phyloP scores from a whole-genome alignment of 2,113 vertebrate species.

The Gavia stellata region DNA sequence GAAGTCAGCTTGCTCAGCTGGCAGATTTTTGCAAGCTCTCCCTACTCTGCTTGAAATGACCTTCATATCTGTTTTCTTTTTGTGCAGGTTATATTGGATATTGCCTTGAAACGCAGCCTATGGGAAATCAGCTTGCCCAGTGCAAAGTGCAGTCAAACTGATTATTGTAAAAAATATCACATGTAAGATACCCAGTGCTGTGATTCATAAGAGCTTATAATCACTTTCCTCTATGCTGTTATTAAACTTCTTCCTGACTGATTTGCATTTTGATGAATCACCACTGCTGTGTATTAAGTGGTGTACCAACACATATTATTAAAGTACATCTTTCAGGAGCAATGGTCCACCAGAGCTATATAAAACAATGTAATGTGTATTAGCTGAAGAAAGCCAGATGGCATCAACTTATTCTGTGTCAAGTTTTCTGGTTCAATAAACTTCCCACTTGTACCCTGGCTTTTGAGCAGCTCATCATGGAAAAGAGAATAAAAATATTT shows the following conservation, averaged over 20 bases:
- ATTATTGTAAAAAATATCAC: constrained; percentile 15
- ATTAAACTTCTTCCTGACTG: not conserved
- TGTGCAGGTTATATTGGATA: constrained; percentile 10
- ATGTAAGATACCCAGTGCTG: not conserved
- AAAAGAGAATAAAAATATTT: not conserved
- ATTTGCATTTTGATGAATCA: constrained; percentile 26
- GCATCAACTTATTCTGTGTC: not conserved
- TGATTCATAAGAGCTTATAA: not conserved
- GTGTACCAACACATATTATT: not conserved
- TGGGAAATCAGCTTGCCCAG: constrained; percentile 47
- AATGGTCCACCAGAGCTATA: not conserved
- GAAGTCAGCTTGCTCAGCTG: not conserved
- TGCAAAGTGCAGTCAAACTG: constrained; percentile 39
- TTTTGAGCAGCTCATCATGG: not conserved
- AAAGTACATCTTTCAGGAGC: not conserved
- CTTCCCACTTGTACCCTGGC: not conserved
- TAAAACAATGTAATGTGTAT: not conserved
- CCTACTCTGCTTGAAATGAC: not conserved
- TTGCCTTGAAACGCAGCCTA: constrained; percentile 19
- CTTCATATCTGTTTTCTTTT: constrained; percentile 28
- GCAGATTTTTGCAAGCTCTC: not conserved
- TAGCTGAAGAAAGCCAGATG: not conserved
- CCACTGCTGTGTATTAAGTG: not conserved
- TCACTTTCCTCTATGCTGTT: not conserved
- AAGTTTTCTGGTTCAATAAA: not conserved